Conservation (phyloP, 2,113 vertebrate genomes). For the Siniperca chuatsi region DNA sequence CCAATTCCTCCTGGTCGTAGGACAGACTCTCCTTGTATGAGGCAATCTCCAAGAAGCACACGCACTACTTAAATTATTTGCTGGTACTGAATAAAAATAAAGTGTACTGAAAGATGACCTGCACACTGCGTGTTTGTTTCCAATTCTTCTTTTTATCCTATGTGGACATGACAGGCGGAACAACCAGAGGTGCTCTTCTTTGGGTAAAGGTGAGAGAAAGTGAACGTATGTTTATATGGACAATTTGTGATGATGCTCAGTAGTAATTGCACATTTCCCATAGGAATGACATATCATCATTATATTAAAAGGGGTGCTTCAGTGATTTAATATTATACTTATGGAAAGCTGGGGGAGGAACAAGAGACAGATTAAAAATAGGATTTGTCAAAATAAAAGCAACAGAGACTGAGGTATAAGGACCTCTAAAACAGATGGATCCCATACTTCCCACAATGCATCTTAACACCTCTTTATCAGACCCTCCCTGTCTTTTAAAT, state of each 20-base stretch:
- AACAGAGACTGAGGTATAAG: background rate
- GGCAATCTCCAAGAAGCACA: background rate
- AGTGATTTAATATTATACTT: slow-evolving; percentile 6
- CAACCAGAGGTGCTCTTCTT: background rate
- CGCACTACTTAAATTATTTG: background rate
- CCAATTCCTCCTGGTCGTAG: background rate
- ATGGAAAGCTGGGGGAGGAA: background rate
- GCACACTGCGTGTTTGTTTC: background rate
- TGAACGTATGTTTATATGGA: background rate
- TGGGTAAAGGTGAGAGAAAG: background rate
- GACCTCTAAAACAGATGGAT: background rate
- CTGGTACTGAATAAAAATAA: background rate
- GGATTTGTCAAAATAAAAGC: background rate
- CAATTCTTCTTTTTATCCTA: background rate
- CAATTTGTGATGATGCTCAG: background rate
- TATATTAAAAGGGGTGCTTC: background rate
- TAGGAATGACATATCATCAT: background rate
- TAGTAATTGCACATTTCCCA: background rate
- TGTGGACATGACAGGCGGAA: background rate
- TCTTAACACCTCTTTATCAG: background rate
- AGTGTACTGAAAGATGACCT: background rate
- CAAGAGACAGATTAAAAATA: background rate
- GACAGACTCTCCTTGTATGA: background rate
- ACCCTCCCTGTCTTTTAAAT: background rate
- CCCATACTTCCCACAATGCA: background rate